Base-by-base conservation (phyloP, 2,113 vertebrate species). In the Phrynosoma platyrhinos region DNA sequence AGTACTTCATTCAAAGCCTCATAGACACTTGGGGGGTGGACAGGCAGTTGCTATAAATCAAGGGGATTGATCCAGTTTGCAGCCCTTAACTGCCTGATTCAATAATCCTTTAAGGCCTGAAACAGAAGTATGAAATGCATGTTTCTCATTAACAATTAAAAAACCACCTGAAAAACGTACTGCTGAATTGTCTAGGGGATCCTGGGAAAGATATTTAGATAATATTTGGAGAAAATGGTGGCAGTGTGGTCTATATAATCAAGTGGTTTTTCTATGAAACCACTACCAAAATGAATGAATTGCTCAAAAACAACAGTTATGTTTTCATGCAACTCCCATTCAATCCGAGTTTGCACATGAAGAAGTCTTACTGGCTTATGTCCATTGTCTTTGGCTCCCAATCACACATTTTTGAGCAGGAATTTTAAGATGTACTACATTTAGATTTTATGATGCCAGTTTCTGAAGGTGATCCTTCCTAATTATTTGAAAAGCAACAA, bases 1-100 rank as follows among this genome's bases (percentile, higher is more conserved):
- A 69, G 82, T 10, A n/a, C 6, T 9, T 71, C 74, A 13, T 79
- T 90, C 83, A 68, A 91, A 93, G 79, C 27, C 55, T 82, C 80
- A 18, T 62, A 53, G 68, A 0, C 83, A 88, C 87, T 0, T 0
- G 36, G 2, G 20, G 20, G 0, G 75, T n/a, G 8, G 64, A 92
- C 74, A 21, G 52, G 79, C 72, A 90, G 66, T 86, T 91, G 78
- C 12, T 86, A 55, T 87, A 91, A 91, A 83, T 40, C 14, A 32
- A 23, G 52, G 90, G 76, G 14, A 1, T 8, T 58, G 79, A 84
- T 83, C 72, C 86, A 25, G 86, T 90, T 94, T 86, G 84, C 87
- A 90, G 42, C 64, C 80, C 79, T 88, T 72, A 42, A 90, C 88
- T 72, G 90, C 74, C 53, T 91, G 85, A 86, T 78, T 79, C 58